These are phyloP conservation scores for Hecatera dysodea DNA, from an alignment of 2,888 invertebrate genomes.

Conservation along the genomic window DNA sequence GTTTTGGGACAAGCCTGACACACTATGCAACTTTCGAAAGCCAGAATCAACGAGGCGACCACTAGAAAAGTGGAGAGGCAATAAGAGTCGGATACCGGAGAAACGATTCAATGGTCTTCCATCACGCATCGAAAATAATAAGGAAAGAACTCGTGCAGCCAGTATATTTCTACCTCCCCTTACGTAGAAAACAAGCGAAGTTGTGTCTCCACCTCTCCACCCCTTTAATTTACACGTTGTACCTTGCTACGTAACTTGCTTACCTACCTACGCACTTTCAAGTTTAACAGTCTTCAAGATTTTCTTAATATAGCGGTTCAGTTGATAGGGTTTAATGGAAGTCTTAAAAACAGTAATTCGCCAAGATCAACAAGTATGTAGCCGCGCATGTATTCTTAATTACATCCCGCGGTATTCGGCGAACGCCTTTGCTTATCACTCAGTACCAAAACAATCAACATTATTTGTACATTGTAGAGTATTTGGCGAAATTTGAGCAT, in stretches of 20 bases:
- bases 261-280: conserved; percentile 4
- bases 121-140: background rate
- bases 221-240: no score
- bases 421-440: conserved; percentile 28
- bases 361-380: conserved; percentile 22
- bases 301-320: conserved; percentile 23
- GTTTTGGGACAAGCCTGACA: no score
- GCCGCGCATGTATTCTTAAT: conserved; percentile 32
- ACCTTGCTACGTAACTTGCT: background rate
- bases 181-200: background rate
- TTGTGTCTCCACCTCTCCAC: background rate
- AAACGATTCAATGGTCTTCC: background rate
- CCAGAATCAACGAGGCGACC: background rate
- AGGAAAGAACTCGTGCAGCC: background rate
- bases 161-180: background rate
- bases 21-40: background rate
- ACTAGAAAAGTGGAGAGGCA: background rate
- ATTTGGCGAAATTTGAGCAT: conserved; percentile 13
- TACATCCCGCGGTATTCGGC: conserved; percentile 34
- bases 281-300: conserved; percentile 15
- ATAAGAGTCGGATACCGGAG: background rate
- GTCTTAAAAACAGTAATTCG: conserved; percentile 7
- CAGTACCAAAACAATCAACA: conserved; percentile 25
- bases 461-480: conserved; percentile 13
- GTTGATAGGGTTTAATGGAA: conserved; percentile 16